Base-by-base conservation (phyloP, 2,797 vertebrate genomes). In the Acestrorhynchus altus region DNA sequence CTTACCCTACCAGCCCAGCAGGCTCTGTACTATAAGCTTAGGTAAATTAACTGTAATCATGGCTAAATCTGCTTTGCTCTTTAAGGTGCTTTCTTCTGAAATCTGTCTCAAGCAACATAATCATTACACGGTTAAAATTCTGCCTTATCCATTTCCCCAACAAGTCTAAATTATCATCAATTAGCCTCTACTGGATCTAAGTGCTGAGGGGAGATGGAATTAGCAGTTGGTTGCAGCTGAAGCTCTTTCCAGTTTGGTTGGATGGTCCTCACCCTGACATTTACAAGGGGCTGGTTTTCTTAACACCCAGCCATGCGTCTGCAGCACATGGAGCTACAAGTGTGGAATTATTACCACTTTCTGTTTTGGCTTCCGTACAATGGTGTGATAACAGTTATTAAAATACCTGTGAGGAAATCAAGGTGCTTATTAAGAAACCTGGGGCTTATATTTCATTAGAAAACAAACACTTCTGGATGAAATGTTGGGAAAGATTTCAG, bases 311-410 rank as follows among this genome's bases (percentile, higher is more conserved):
- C 22, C 54, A 59, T 68, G 68, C 20, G 65, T 78, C 67, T 70
- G 51, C 4, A 20, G 75, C 40, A 71, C 68, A 72, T 16, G 15
- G 56, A 31, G 59, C 68, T 79, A 39, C 81, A 31, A 59, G 24
- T 18, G n/a, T 57, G 69, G 76, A 83, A 86, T 90, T 91, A 92
- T 92, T 91, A 91, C 87, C 89, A 87, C 87, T 92, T 83, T 83
- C 83, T 84, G 46, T 74, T 82, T 79, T 81, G 83, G 83, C 85
- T 84, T 80, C 86, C 84, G 46, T 74, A 91, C 81, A 85, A 82
- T 89, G 85, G 91, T 92, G 92, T 93, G 92, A 93, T 93, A 92
- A 93, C 91, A 93, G 91, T 93, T 87, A 92, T 93, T 92, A 93
- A 79, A 84, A 83, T 78, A 90, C 87, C 90, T 81, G 91, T 91